Base-by-base conservation (phyloP, 2,888 invertebrate genomes). In the Frankliniella intonsa region DNA sequence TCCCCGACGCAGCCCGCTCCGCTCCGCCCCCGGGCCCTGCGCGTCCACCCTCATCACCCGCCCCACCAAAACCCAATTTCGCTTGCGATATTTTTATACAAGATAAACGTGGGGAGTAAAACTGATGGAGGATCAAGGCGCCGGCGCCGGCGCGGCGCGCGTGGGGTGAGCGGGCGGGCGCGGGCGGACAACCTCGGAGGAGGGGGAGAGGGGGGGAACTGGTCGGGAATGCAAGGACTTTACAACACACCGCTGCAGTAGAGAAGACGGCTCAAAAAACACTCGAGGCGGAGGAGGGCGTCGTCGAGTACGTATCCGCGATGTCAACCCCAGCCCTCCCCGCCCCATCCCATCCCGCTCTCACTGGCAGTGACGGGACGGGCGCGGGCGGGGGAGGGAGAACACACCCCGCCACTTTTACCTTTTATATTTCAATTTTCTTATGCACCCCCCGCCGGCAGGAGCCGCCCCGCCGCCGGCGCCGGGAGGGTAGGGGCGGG, bases 361-460 rank as follows among this genome's bases (percentile, higher is more conserved):
- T 38, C 38, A 62, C 62, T 62, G 62, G 14, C 62, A 1, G 19
- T 11, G 14, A 17, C 62, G 55, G 55, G 14, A 17, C 62, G 55
- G 55, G 55, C 14, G 55, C 12, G 55, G 55, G 55, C 9, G 51
- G 51, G 55, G 55, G 55, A 17, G 69, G 22, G 69, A 25, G 25
- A 22, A 62, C 17, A 22, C 69, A 76, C 69, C 69, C 22, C 12
- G 69, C 69, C 69, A 76, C 25, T 76, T 76, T 76, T 76, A 76
- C 69, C 69, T 76, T 76, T 76, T 76, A 76, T 76, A 76, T 76
- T 76, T 76, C 69, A 76, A 76, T 76, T 76, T 76, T 76, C 69
- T 76, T 76, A 76, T 76, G 69, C 69, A 76, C 22, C 69, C 69
- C n/a, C 62, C 62, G 62, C 19, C 62, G 62, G 62, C 62, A 17